phyloP scores from a whole-genome alignment of 2,888 invertebrate genomes.

The Diachrysia chrysitis region DNA sequence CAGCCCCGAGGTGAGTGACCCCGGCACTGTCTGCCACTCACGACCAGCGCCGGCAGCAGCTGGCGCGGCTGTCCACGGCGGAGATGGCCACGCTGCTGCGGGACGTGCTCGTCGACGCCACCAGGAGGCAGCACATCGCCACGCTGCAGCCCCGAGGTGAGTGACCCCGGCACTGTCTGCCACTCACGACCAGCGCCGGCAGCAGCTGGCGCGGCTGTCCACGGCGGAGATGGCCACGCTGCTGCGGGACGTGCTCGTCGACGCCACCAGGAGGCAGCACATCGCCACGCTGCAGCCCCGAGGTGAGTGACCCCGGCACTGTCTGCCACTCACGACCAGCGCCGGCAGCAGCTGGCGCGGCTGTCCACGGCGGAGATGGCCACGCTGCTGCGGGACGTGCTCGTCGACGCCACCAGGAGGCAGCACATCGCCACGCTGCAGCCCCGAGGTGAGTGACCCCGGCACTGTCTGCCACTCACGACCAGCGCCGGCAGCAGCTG shows the following conservation, averaged over 20 bases:
- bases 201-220: conserved; percentile 98
- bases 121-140: conserved; percentile 93
- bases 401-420: conserved; percentile 96
- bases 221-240: conserved; percentile 96
- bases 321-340: too few species aligned
- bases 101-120: conserved; percentile 97
- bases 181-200: conserved; percentile 94
- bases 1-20: conserved; percentile 85
- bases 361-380: conserved; percentile 97
- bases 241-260: conserved; percentile 96
- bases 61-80: conserved; percentile 96
- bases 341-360: conserved; percentile 98
- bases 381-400: conserved; percentile 96
- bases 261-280: conserved; percentile 95
- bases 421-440: conserved; percentile 91
- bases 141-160: conserved; percentile 88
- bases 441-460: conserved; percentile 81
- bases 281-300: conserved; percentile 90
- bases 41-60: conserved; percentile 98
- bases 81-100: conserved; percentile 97
- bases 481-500: conserved; percentile 99
- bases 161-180: neutral
- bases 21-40: neutral
- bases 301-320: conserved; percentile 70
- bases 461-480: too few species aligned